Conservation (phyloP, 2,888 invertebrate genomes). For the Metacarcinus magister region DNA sequence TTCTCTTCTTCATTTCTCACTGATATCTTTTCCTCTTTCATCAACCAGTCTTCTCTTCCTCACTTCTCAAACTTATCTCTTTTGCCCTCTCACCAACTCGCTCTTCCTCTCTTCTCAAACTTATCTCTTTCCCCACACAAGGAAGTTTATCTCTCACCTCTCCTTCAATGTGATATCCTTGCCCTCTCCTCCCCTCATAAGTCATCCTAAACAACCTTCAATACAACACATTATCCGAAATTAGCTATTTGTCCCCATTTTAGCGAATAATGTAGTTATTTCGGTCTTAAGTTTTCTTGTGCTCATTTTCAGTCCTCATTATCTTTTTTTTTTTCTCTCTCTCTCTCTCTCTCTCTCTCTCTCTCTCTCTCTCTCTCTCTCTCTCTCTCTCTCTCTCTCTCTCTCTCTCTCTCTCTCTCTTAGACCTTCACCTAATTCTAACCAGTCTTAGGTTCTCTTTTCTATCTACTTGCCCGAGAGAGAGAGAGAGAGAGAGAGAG, state of each 20-base stretch:
- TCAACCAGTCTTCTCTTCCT: too few species aligned
- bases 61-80: too few species aligned
- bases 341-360: not conserved
- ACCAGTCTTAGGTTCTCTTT: not conserved
- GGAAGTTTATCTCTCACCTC: not conserved
- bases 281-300: too few species aligned
- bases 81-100: too few species aligned
- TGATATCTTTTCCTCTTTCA: not conserved
- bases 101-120: too few species aligned
- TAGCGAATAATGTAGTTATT: too few species aligned
- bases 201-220: too few species aligned
- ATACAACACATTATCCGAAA: too few species aligned
- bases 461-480: not conserved
- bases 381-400: constrained; percentile 56
- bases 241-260: too few species aligned
- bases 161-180: too few species aligned
- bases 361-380: constrained; percentile 2
- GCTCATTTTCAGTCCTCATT: not conserved
- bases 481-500: constrained; percentile 49
- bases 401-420: constrained; percentile 52
- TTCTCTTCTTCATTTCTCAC: not conserved
- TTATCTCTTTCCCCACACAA: not conserved
- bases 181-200: too few species aligned
- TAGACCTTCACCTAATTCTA: constrained; percentile 26
- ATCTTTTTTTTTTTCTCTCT: not conserved